Conservation (phyloP, 2,888 invertebrate genomes). For the Euspilapteryx auroguttella region DNA sequence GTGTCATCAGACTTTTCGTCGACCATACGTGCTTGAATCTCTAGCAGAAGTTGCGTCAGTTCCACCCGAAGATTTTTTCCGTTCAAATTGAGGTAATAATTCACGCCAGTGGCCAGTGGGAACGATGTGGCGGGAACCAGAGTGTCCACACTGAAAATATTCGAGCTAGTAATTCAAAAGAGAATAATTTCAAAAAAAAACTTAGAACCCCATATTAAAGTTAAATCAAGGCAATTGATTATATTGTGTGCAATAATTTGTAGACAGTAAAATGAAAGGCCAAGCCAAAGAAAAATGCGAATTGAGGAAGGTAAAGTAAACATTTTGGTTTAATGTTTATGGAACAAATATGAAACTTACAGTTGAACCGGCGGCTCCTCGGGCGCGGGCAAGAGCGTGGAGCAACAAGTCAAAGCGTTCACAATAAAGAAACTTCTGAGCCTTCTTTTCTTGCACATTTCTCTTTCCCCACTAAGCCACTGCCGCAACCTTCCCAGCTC, state of each 20-base stretch:
- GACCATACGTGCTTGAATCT: constrained; percentile 67
- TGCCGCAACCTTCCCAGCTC: constrained; percentile 63
- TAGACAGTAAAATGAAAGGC: no score
- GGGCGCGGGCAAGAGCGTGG: constrained; percentile 69
- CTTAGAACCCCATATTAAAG: no score
- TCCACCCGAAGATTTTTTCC: constrained; percentile 70
- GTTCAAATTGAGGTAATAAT: constrained; percentile 53
- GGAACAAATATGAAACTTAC: constrained; percentile 44
- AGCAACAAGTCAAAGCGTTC: constrained; percentile 65
- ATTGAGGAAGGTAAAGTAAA: no score
- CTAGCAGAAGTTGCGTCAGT: constrained; percentile 62
- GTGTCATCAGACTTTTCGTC: constrained; percentile 76
- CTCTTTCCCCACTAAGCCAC: constrained; percentile 51
- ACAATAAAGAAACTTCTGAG: constrained; percentile 69
- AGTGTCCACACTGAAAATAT: constrained; percentile 51
- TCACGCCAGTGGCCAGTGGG: constrained; percentile 45
- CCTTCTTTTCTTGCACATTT: constrained; percentile 67
- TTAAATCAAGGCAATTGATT: no score
- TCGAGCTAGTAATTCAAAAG: background rate
- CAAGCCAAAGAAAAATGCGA: no score
- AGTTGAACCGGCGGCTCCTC: constrained; percentile 60
- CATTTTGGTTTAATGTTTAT: no score
- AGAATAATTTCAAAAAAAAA: background rate
- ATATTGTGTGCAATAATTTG: no score
- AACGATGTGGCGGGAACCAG: constrained; percentile 55